These are phyloP conservation scores for Rhagologus leucostigma DNA, from an alignment of 2,113 vertebrate species.

Conservation along the genomic window DNA sequence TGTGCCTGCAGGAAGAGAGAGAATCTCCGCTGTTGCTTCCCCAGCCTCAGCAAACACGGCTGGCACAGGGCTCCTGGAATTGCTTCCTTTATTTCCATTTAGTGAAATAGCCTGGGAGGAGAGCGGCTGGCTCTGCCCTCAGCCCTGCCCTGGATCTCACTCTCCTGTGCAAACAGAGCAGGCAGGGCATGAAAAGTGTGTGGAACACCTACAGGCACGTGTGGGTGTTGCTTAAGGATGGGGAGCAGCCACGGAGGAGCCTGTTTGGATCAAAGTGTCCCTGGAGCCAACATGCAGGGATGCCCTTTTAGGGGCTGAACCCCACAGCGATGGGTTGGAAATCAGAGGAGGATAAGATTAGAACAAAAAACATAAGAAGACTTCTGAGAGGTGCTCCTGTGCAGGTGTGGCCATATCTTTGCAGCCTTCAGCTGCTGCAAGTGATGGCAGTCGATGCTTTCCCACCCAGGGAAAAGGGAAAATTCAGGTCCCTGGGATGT, in stretches of 20 bases:
- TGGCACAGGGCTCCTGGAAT: neutral
- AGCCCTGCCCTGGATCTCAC: neutral
- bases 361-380: rapidly evolving
- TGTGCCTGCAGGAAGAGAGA: neutral
- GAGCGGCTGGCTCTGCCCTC: neutral
- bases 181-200: neutral
- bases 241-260: neutral
- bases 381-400: neutral
- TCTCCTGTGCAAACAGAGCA: neutral
- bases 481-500: neutral
- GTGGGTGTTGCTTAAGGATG: neutral
- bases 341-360: neutral
- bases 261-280: rapidly evolving
- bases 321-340: neutral
- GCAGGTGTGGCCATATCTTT: neutral
- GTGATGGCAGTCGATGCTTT: rapidly evolving
- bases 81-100: neutral
- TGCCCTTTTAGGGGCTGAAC: neutral
- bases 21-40: rapidly evolving
- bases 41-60: rapidly evolving
- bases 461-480: neutral
- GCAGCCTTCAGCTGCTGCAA: neutral
- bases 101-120: neutral
- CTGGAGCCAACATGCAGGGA: neutral
- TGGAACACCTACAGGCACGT: rapidly evolving